Evolutionary conservation across 2,113 vertebrate species (phyloP), one percentile per base, ranked within the genome.

Genomic region (Heterotis niloticus): DNA sequence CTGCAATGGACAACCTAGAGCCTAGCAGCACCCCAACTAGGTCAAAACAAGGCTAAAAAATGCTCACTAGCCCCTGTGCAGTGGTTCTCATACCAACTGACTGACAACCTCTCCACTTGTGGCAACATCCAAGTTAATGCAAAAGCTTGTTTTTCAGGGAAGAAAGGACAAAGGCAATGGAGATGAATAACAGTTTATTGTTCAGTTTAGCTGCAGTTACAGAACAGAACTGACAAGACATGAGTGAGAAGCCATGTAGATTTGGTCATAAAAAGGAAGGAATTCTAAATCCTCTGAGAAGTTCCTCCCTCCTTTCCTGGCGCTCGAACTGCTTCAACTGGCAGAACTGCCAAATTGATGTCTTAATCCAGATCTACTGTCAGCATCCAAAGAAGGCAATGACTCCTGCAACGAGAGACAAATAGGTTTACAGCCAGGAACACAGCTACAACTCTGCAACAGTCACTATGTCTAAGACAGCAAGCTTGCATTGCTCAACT

Each of bases 311-410:
- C 54, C 65, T 20, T 26, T n/a, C 28, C 57, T 83, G 81, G 66
- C 80, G 85, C 3, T 79, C 79, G 78, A 85, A 88, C 24, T 81
- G 79, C 71, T 81, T 82, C 81, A 85, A 20, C 59, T 62, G 20
- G 20, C 20, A 62, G 59, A 54, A 51, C 20, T 54, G n/a, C 51
- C 16, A 14, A 74, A 24, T 44, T 44, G 34, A 44, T 44, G 67
- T 79, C 80, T 80, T 23, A 54, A 62, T 64, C 62, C 24, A 64
- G 81, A 44, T 68, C 86, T 84, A 82, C 34, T 29, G 85, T 79
- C 51, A 54, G 17, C 65, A 64, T 1, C 59, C 70, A 79, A 62
- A 44, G 68, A 78, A 18, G 68, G 18, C 18, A 13, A 72, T 18
- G n/a, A 28, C 73, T 74, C 78, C 70, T 64, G 69, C 57, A 87